Evolutionary conservation across 1,140 invertebrate genomes (phyloP), one percentile per base, ranked within the genome.

Genomic region (Sarcophaga bullata): DNA sequence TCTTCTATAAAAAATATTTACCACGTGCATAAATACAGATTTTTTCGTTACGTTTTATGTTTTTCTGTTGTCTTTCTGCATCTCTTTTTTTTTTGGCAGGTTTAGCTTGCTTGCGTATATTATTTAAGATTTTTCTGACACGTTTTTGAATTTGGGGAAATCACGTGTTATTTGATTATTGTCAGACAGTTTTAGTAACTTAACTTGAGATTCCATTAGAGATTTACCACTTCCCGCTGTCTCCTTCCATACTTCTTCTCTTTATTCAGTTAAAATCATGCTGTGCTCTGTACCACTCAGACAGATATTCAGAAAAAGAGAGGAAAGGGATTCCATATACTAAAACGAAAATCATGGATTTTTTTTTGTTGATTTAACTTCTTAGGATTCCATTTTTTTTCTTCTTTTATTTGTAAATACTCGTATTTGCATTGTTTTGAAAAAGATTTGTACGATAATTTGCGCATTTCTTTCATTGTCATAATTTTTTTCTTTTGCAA

Each of bases 141-240:
- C 75, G 48, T 78, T 78, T 49, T 78, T 8, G 75, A 49, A 50
- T 78, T 13, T 46, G 50, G 17, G 13, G 7, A 17, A 78, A 78
- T 78, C 75, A 78, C 75, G 75, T 78, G 75, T 78, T 78, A 78
- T 78, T 78, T 50, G 75, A 78, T 78, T 78, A 48, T 78, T 78
- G 75, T 9, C 48, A 50, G 75, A 78, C 75, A 78, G 50, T 78
- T 78, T 78, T 50, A 78, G n/a, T 25, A 52, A 78, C 75, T 78
- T 78, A 52, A 50, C 75, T 78, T 52, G 48, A 50, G 48, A 78
- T 11, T 25, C 48, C 8, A 78, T 78, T 78, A 17, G 6, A 78
- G 75, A 68, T 68, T 78, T 78, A 48, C 17, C n/a, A 19, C 19
- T 68, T 68, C n/a, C 54, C n/a, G n/a, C 7, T 68, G 8, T 19